These are phyloP conservation scores for Rambutsinella grinnellia DNA, from an alignment of 2,888 invertebrate species.

Conservation along the genomic window DNA sequence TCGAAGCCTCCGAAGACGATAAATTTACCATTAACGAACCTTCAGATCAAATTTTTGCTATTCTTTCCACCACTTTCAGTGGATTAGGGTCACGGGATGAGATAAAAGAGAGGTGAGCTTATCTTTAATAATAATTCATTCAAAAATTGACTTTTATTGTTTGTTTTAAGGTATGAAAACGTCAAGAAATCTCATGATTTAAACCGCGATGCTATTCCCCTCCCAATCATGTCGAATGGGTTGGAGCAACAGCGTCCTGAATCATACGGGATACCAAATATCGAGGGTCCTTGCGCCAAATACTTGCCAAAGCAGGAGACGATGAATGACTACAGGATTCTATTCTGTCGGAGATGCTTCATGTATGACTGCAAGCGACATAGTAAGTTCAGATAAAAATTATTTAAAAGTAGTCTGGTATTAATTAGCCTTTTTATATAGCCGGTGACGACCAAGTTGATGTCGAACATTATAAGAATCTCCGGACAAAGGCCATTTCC, in stretches of 20 bases:
- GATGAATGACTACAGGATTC: constrained; percentile 53
- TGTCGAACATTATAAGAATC: constrained; percentile 42
- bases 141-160: background rate
- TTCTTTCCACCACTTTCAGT: constrained; percentile 41
- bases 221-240: constrained; percentile 40
- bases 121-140: background rate
- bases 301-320: constrained; percentile 50
- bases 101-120: constrained; percentile 39
- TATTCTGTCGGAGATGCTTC: constrained; percentile 58
- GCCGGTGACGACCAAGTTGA: constrained; percentile 59
- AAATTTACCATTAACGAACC: background rate
- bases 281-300: constrained; percentile 55
- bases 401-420: background rate
- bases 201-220: constrained; percentile 1
- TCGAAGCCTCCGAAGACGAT: background rate
- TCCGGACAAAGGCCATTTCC: constrained; percentile 5
- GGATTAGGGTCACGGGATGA: constrained; percentile 43
- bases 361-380: constrained; percentile 60
- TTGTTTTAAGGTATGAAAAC: constrained; percentile 27
- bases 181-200: constrained; percentile 14
- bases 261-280: constrained; percentile 54
- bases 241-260: constrained; percentile 34
- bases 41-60: constrained; percentile 18
- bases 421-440: constrained; percentile 6
- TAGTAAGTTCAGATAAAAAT: constrained; percentile 44